These are phyloP conservation scores for Exaiptasia diaphana DNA, from an alignment of 64 coral and sea anemone species.

Conservation along the genomic window DNA sequence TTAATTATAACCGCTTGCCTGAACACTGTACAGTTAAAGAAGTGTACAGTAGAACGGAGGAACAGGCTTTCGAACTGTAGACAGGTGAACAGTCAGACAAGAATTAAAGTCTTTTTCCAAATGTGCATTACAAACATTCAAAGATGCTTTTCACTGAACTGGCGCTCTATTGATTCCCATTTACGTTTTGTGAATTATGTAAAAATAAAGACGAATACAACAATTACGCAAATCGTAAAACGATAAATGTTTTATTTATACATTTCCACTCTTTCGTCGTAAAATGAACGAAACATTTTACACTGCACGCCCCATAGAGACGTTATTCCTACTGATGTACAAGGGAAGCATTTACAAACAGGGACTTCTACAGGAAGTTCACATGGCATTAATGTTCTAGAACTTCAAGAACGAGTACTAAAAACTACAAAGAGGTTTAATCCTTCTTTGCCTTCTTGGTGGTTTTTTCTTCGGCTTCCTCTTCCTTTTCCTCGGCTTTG, in stretches of 20 bases:
- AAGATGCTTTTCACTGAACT: too few species aligned
- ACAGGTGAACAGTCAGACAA: too few species aligned
- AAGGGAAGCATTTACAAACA: slow-evolving; percentile 21
- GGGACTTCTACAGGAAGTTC: background rate
- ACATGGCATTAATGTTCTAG: background rate
- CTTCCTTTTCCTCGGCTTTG: background rate
- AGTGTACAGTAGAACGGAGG: too few species aligned
- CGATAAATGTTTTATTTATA: slow-evolving; percentile 20
- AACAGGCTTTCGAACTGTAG: too few species aligned
- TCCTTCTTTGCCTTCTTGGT: slow-evolving; percentile 23
- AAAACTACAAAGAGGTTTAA: background rate
- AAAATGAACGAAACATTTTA: background rate
- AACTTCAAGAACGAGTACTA: slow-evolving; percentile 10
- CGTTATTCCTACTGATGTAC: background rate
- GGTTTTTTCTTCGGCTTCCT: slow-evolving; percentile 5
- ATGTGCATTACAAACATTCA: too few species aligned
- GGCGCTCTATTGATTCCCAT: too few species aligned
- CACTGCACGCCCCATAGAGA: slow-evolving; percentile 1
- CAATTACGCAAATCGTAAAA: slow-evolving; percentile 14
- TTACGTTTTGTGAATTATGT: too few species aligned
- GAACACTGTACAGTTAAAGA: too few species aligned
- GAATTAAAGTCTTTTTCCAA: too few species aligned
- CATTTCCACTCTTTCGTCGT: background rate
- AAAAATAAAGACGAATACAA: too few species aligned
- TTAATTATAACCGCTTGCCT: too few species aligned